A percentile compares a stretch with the other conserved stretches of the same genome.
Conservation (phyloP, 2,797 vertebrate genomes). For the Knipowitschia caucasica region DNA sequence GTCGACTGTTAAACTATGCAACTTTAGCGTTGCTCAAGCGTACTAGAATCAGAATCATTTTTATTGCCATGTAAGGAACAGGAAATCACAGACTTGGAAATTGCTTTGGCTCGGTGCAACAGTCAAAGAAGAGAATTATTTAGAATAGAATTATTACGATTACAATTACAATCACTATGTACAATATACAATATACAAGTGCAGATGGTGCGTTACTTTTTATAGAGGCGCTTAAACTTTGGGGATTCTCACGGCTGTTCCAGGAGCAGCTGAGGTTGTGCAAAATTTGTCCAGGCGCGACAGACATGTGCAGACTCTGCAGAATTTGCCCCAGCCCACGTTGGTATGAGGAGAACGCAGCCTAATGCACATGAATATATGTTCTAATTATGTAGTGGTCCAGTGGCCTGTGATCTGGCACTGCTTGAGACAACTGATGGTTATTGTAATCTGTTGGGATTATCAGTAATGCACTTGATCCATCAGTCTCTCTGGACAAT, state of each 20-base stretch:
- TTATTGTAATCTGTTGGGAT: background rate
- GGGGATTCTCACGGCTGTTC: conserved; percentile 34
- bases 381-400: conserved; percentile 2
- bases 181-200: no score
- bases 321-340: conserved; percentile 21
- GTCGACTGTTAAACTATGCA: no score
- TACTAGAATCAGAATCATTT: no score
- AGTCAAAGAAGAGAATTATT: no score
- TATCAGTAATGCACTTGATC: conserved; percentile 11
- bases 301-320: conserved; percentile 46
- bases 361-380: conserved; percentile 8
- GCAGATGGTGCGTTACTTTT: conserved; percentile 11
- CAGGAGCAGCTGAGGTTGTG: conserved; percentile 35
- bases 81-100: no score
- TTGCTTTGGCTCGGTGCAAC: no score
- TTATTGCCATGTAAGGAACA: no score
- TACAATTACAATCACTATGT: no score
- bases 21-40: no score
- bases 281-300: conserved; percentile 15
- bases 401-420: conserved; percentile 1
- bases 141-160: no score
- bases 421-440: background rate
- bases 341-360: conserved; percentile 14
- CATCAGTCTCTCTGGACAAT: conserved; percentile 1
- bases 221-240: conserved; percentile 8